Percentiles rank a stretch among this genome's conserved stretches.
Conservation (phyloP, 2,888 invertebrate species). For the Ischnus inquisitorius region DNA sequence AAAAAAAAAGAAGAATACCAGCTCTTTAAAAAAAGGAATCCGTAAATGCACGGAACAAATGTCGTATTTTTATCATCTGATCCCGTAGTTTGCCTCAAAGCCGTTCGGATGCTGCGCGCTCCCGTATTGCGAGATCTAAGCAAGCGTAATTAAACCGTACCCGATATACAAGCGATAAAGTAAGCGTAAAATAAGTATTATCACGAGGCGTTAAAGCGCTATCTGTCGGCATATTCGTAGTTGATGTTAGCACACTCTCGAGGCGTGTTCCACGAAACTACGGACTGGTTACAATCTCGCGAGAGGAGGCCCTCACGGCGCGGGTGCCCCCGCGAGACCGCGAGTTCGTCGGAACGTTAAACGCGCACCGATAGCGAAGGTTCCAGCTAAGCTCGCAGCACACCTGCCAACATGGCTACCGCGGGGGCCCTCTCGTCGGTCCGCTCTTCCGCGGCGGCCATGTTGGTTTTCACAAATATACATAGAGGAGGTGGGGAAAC, state of each 20-base stretch:
- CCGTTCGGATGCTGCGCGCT: neutral
- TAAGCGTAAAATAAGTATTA: conserved; percentile 57
- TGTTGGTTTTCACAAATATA: conserved; percentile 83
- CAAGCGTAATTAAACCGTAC: neutral
- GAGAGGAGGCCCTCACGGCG: conserved; percentile 62
- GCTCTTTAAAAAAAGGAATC: neutral
- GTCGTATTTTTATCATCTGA: neutral
- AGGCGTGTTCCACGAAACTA: conserved; percentile 74
- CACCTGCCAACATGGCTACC: conserved; percentile 86
- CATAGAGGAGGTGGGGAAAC: neutral
- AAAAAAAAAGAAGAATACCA: neutral
- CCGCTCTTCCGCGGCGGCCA: conserved; percentile 82
- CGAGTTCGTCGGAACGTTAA: conserved; percentile 20
- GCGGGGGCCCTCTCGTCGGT: conserved; percentile 83
- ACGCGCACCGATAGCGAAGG: conserved; percentile 28
- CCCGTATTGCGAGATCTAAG: neutral
- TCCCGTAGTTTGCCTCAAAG: neutral
- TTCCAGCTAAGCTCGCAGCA: conserved; percentile 71
- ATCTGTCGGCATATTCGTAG: conserved; percentile 71
- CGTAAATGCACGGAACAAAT: neutral
- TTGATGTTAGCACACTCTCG: conserved; percentile 64
- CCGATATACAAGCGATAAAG: neutral
- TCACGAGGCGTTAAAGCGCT: conserved; percentile 64
- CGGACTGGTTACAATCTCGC: conserved; percentile 76
- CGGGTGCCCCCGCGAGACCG: conserved; percentile 17